Evolutionary conservation across 2,888 invertebrate genomes (phyloP).

Genomic region (Drosophila cognata): DNA sequence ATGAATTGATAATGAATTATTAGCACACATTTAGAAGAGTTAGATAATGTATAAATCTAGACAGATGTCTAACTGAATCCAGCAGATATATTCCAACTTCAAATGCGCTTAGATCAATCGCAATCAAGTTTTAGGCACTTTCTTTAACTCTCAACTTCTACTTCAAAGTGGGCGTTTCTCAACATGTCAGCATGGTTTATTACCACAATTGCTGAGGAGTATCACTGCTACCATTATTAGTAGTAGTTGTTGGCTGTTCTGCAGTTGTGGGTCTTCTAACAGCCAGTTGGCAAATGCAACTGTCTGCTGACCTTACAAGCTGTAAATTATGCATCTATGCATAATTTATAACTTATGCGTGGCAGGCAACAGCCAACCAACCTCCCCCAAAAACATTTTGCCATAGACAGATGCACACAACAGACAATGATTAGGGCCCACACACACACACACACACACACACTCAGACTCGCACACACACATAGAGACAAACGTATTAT

Average conservation of each 20-base stretch:
- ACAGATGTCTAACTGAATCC: not conserved
- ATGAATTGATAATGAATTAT: not conserved
- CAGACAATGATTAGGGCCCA: conserved; percentile 74
- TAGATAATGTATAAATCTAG: not conserved
- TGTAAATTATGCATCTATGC: conserved; percentile 79
- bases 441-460: conserved; percentile 11
- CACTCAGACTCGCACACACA: not conserved
- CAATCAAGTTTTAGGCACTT: not conserved
- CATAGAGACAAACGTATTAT: conserved; percentile 65
- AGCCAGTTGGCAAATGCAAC: conserved; percentile 67
- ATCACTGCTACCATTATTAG: conserved; percentile 45
- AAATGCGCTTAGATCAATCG: conserved; percentile 5
- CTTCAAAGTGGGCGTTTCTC: conserved; percentile 30
- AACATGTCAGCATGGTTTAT: conserved; percentile 44
- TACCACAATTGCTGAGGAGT: conserved; percentile 47
- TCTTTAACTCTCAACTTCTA: not conserved
- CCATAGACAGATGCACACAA: conserved; percentile 70
- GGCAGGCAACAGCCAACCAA: conserved; percentile 37
- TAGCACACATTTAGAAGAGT: not conserved
- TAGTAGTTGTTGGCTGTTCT: conserved; percentile 2
- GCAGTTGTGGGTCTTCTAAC: not conserved
- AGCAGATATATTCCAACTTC: not conserved
- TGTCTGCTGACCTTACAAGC: conserved; percentile 79
- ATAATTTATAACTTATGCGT: conserved; percentile 78
- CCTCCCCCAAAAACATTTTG: conserved; percentile 59